A percentile compares a stretch with the other conserved stretches of the same genome.
Conservation (phyloP, 2,888 invertebrate species). For the Fragum whitleyi region DNA sequence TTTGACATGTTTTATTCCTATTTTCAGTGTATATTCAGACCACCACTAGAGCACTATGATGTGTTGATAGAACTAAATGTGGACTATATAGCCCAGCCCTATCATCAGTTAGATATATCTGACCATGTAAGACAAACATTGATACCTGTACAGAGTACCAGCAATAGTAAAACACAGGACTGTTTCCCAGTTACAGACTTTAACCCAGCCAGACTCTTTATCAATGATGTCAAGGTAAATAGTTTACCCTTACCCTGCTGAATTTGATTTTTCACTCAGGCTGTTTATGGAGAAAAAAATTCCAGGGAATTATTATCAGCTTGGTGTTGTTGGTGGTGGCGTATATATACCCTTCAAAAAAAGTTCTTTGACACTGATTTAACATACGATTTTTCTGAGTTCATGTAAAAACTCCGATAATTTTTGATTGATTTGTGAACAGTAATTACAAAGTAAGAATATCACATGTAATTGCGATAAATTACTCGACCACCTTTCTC, state of each 20-base stretch:
- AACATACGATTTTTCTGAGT: too few relatives aligned
- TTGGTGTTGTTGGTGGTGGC: too few relatives aligned
- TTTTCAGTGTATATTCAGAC: slow-evolving; percentile 87
- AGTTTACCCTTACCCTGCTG: neutral
- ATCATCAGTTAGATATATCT: slow-evolving; percentile 86
- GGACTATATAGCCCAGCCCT: slow-evolving; percentile 85
- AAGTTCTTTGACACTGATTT: too few relatives aligned
- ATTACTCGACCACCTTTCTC: too few relatives aligned
- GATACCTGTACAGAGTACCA: slow-evolving; percentile 30
- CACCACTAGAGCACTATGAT: slow-evolving; percentile 91
- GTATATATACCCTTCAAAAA: too few relatives aligned
- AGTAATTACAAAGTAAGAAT: too few relatives aligned
- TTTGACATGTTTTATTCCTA: neutral
- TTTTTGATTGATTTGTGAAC: too few relatives aligned
- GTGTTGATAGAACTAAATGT: slow-evolving; percentile 89
- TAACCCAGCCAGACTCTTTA: slow-evolving; percentile 90
- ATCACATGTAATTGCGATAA: too few relatives aligned
- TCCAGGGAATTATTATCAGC: too few relatives aligned
- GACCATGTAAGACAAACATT: slow-evolving; percentile 2
- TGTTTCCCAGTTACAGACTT: slow-evolving; percentile 91
- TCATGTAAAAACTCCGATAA: too few relatives aligned
- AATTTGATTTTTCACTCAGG: too few relatives aligned
- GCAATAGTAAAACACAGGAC: slow-evolving; percentile 45
- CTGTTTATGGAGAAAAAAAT: neutral
- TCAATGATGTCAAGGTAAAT: slow-evolving; percentile 91